Evolutionary conservation across 2,113 vertebrate genomes (phyloP).

Genomic region (Speoplatyrhinus poulsoni): DNA sequence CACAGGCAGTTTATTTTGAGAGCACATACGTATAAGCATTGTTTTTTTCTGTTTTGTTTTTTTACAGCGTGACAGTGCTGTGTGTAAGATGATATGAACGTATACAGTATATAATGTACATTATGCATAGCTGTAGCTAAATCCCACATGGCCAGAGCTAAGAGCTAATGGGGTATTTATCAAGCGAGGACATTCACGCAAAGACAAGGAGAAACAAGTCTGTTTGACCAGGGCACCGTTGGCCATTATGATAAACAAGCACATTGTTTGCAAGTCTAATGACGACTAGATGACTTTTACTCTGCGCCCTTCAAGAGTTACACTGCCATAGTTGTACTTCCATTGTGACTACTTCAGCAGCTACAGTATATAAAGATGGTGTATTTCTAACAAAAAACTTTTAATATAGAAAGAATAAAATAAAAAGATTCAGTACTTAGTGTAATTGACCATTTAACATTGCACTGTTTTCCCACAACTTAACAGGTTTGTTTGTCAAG

Average conservation of each 20-base stretch:
- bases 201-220: conserved; percentile 65
- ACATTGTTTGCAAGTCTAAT: conserved; percentile 66
- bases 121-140: conserved; percentile 20
- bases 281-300: conserved; percentile 45
- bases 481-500: conserved; percentile 37
- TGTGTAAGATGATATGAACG: conserved; percentile 7
- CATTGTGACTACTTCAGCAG: conserved; percentile 6
- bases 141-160: conserved; percentile 57
- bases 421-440: conserved; percentile 17
- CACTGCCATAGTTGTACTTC: conserved; percentile 23
- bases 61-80: conserved; percentile 7
- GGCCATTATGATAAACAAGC: conserved; percentile 64
- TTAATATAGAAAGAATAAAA: conserved; percentile 9
- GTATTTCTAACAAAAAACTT: neutral
- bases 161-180: conserved; percentile 72
- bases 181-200: conserved; percentile 59
- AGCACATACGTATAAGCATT: neutral
- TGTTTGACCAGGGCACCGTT: conserved; percentile 58
- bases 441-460: conserved; percentile 19
- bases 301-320: conserved; percentile 43
- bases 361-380: neutral
- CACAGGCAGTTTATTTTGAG: conserved; percentile 11
- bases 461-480: conserved; percentile 20
- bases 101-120: neutral
- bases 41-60: neutral